Evolutionary conservation across 2,113 vertebrate genomes (phyloP), one percentile per base, ranked within the genome.

Genomic region (Anolis sagrei): DNA sequence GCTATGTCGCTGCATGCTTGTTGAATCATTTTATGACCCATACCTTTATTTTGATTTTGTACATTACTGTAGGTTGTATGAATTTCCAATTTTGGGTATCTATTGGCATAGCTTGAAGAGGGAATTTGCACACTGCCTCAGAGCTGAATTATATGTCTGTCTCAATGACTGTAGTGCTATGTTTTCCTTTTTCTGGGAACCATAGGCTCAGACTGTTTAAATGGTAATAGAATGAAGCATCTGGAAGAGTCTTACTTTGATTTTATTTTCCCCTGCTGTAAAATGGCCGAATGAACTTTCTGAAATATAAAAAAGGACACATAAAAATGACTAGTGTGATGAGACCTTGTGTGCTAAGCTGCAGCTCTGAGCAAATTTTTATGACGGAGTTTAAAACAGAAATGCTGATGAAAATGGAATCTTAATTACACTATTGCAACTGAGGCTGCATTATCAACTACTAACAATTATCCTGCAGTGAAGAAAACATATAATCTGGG

Each of bases 351-450:
- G 66, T 80, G 77, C 58, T 44, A 75, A 74, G 54, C 69, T 64
- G 29, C 54, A 80, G 68, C 78, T 74, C 77, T 64, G 69, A 80
- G 69, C 58, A 74, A 64, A 29, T 64, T 80, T 79, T 80, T 86
- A 86, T 80, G 77, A 66, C n/a, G 34, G n/a, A 8, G 23, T 74
- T 86, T 86, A 80, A 86, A 86, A 73, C 29, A 66, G 69, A 86
- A 86, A 86, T 80, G 84, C 77, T 80, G 69, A 80, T 80, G 69
- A 58, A 74, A 86, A 86, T 74, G 70, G 84, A 86, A 86, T 86
- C 78, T 74, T 80, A 86, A 80, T 86, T 75, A 75, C n/a, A 64
- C 69, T 49, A 44, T 66, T 80, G 70, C 58, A 64, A 27, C n/a
- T 34, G 44, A 64, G 69, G 84, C 74, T 80, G 39, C 66, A 49